phyloP scores from a whole-genome alignment of 2,113 vertebrate species.

The Daubentonia madagascariensis region DNA sequence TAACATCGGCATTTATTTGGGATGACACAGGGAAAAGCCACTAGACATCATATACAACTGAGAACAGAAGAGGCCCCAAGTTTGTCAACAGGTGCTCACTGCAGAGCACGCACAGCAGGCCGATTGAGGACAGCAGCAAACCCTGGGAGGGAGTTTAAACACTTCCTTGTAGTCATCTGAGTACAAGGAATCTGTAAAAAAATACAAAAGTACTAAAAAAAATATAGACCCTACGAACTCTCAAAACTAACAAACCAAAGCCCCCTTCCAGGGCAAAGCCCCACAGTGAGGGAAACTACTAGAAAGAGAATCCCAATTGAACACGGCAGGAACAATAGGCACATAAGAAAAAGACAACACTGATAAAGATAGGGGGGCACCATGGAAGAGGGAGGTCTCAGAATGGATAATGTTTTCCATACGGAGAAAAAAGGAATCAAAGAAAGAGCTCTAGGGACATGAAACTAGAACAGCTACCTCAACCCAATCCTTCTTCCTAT shows the following conservation, averaged over 20 bases:
- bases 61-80: neutral
- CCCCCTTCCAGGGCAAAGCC: neutral
- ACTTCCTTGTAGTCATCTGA: neutral
- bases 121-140: neutral
- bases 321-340: neutral
- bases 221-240: neutral
- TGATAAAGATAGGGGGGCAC: fast-evolving
- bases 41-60: neutral
- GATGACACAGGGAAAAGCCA: neutral
- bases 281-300: neutral
- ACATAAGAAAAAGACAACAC: neutral
- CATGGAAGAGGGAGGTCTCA: neutral
- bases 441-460: neutral
- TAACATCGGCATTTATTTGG: neutral
- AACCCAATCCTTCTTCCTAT: neutral
- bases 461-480: neutral
- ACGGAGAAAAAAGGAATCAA: neutral
- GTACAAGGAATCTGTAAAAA: neutral
- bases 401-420: neutral
- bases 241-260: neutral
- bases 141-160: neutral
- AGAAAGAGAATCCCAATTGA: neutral
- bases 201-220: neutral
- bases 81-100: neutral
- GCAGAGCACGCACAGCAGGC: neutral